Conservation (phyloP, 1,140 invertebrate species). For the Aphaenogaster ashmeadi region DNA sequence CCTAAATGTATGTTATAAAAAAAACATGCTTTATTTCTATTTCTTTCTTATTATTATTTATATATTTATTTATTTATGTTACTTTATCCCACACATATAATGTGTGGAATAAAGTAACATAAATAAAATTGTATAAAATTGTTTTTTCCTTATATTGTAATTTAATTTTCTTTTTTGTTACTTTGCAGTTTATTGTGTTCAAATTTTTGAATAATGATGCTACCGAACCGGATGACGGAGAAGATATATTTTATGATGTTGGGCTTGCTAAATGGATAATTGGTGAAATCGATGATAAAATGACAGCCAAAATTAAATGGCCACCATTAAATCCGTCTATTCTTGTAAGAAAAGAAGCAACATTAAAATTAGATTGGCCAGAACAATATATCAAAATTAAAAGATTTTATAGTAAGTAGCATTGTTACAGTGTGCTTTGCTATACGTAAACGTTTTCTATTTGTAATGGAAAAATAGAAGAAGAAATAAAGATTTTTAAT, state of each 20-base stretch:
- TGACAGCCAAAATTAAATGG: neutral
- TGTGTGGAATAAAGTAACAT: too few relatives aligned
- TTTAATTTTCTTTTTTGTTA: neutral
- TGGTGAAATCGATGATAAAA: neutral
- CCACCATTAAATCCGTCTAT: neutral
- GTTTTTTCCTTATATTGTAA: neutral
- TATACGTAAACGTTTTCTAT: neutral
- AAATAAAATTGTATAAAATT: neutral
- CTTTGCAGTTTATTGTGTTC: constrained; percentile 16
- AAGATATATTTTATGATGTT: neutral
- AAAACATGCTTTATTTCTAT: too few relatives aligned
- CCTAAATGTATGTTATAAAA: too few relatives aligned
- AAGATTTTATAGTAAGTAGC: constrained; percentile 17
- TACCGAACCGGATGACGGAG: neutral
- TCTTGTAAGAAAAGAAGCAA: neutral
- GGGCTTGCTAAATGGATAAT: neutral
- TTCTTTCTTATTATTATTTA: neutral
- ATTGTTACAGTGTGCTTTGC: neutral
- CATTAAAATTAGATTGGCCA: constrained; percentile 5
- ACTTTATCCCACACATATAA: neutral
- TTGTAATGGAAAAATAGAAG: neutral
- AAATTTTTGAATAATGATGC: neutral
- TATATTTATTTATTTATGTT: neutral
- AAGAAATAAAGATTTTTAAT: neutral
- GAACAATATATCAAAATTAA: neutral